Conservation (phyloP, 2,797 vertebrate species). For the Sibirionetta formosa region DNA sequence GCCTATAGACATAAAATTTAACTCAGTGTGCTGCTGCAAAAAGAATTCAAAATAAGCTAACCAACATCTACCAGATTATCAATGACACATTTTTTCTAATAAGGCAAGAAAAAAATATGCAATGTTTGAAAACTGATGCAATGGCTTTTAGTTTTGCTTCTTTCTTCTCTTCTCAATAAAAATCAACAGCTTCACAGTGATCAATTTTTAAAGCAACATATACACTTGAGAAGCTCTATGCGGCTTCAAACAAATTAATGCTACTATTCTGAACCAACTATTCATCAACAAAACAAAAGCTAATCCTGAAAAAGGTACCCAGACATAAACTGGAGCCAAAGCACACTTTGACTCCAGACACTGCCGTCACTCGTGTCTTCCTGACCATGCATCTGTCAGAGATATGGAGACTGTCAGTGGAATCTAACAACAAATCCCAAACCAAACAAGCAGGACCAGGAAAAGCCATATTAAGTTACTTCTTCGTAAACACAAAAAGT, state of each 20-base stretch:
- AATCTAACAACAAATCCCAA: slow-evolving; percentile 70
- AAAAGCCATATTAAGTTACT: slow-evolving; percentile 77
- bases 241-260: slow-evolving; percentile 1
- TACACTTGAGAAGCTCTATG: slow-evolving; percentile 31
- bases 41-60: slow-evolving; percentile 40
- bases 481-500: slow-evolving; percentile 73
- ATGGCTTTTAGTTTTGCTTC: slow-evolving; percentile 17
- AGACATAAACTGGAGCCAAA: slow-evolving; percentile 67
- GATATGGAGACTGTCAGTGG: slow-evolving; percentile 35
- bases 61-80: neutral
- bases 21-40: slow-evolving; percentile 11
- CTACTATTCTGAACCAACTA: slow-evolving; percentile 22
- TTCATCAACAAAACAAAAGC: slow-evolving; percentile 50
- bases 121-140: slow-evolving; percentile 53
- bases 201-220: slow-evolving; percentile 42
- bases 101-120: slow-evolving; percentile 38
- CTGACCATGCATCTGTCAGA: slow-evolving; percentile 64
- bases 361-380: slow-evolving; percentile 65
- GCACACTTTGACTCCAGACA: slow-evolving; percentile 7
- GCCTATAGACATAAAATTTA: slow-evolving; percentile 36
- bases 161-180: slow-evolving; percentile 16
- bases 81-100: slow-evolving; percentile 35
- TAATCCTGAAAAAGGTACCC: slow-evolving; percentile 53
- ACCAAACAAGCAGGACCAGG: slow-evolving; percentile 78
- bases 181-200: slow-evolving; percentile 34